Percentiles rank a stretch among this genome's conserved stretches.
These are phyloP conservation scores for Aleiodes alternator DNA, from an alignment of 2,888 invertebrate species.

Conservation along the genomic window DNA sequence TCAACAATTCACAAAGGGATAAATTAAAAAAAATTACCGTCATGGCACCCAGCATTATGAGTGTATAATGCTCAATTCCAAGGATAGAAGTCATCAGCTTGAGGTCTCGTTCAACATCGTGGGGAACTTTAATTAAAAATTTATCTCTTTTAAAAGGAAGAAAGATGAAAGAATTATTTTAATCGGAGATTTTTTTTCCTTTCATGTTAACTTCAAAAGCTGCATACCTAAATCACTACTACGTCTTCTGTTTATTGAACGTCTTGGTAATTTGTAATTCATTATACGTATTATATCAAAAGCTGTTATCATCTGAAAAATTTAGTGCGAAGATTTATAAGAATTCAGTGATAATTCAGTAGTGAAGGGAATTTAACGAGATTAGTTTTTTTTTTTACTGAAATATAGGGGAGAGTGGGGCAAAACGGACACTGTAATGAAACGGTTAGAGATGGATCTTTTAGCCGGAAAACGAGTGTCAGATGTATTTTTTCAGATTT, in stretches of 20 bases:
- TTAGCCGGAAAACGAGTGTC: no score
- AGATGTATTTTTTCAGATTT: no score
- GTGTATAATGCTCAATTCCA: conserved; percentile 72
- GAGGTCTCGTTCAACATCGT: conserved; percentile 68
- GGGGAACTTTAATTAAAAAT: conserved; percentile 60
- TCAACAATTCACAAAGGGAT: not conserved
- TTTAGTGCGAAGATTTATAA: no score
- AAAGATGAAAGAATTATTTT: not conserved
- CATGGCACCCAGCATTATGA: conserved; percentile 71
- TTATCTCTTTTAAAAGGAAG: conserved; percentile 8
- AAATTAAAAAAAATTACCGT: conserved; percentile 61
- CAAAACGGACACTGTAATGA: no score
- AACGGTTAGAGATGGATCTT: no score
- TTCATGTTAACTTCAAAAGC: not conserved
- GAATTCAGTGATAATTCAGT: no score
- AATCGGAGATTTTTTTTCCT: not conserved
- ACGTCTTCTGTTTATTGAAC: conserved; percentile 53
- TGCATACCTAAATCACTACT: conserved; percentile 59
- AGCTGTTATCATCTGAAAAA: conserved; percentile 66
- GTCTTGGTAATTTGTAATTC: conserved; percentile 61
- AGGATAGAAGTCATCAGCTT: conserved; percentile 72
- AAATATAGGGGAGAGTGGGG: no score
- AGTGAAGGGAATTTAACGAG: not conserved
- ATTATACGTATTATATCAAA: conserved; percentile 69
- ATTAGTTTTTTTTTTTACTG: not conserved